Base-by-base conservation (phyloP, 1,140 invertebrate species). In the Cataglyphis hispanica region DNA sequence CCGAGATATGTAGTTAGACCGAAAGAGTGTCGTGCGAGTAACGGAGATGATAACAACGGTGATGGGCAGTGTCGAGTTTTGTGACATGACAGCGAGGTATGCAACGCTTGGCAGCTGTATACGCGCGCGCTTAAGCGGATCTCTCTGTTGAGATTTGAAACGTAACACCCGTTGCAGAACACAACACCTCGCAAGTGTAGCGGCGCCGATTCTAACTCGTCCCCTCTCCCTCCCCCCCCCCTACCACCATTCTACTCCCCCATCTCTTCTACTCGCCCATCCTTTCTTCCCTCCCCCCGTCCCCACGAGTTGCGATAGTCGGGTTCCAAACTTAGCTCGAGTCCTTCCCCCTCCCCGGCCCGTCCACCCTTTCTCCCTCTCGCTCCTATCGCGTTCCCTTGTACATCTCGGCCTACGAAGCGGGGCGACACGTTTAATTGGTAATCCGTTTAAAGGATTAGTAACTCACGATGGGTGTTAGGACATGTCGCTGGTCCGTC, bases 391-490 rank as follows among this genome's bases (percentile, higher is more conserved):
- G 63, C 66, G 31, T 75, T 74, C 60, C 37, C 69, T 83, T 46
- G 63, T 83, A 34, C 70, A 72, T 87, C 83, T 66, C 58, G 19
- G 89, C 74, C 88, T 87, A 90, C 77, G 83, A 61, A 90, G 69
- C 81, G 75, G 87, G 85, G 84, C 91, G 92, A 93, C 93, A 91
- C 90, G 92, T 94, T 95, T 94, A 94, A 95, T 95, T 94, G 93
- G 92, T 94, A 94, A 95, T 94, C 94, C 93, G 93, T 94, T 95
- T 93, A 95, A 95, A 93, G 93, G 94, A 95, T 95, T 94, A 94
- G 93, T 93, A 93, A 93, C 91, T 94, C 92, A 92, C 91, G 92
- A 93, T 91, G 89, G 91, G 92, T 91, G 93, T 94, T 92, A 94
- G 91, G 87, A 94, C 91, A 90, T 94, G 93, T 94, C 90, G 86